Evolutionary conservation across 1,140 invertebrate genomes (phyloP).

Genomic region (Sarcophaga peregrina): DNA sequence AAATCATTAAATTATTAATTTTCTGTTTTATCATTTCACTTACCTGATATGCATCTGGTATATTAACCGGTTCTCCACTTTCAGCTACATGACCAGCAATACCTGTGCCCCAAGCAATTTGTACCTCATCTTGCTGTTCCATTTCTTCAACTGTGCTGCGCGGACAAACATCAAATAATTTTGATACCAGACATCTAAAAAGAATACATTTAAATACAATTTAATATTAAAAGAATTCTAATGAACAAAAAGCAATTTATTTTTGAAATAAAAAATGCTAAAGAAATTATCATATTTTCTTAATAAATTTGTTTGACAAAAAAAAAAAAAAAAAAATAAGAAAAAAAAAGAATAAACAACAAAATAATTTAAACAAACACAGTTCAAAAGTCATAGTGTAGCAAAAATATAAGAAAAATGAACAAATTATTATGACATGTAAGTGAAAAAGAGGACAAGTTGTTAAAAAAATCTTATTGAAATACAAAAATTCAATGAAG

Average conservation of each 20-base stretch:
- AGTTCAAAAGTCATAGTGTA: too few relatives aligned
- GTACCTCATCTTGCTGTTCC: slow-evolving; percentile 91
- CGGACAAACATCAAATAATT: slow-evolving; percentile 93
- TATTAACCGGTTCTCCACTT: slow-evolving; percentile 92
- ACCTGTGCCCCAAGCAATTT: slow-evolving; percentile 89
- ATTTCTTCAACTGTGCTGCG: slow-evolving; percentile 90
- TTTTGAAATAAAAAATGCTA: neutral
- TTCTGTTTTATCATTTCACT: slow-evolving; percentile 49
- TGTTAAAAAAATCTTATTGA: too few relatives aligned
- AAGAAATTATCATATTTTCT: neutral
- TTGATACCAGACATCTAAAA: slow-evolving; percentile 84
- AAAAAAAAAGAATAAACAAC: too few relatives aligned
- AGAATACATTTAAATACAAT: slow-evolving; percentile 4
- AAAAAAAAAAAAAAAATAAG: neutral
- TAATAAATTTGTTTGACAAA: neutral
- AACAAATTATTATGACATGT: too few relatives aligned
- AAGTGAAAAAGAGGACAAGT: too few relatives aligned
- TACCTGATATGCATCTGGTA: slow-evolving; percentile 95
- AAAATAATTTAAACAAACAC: too few relatives aligned
- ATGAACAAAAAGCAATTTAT: neutral
- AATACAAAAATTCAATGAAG: too few relatives aligned
- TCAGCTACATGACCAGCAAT: slow-evolving; percentile 95
- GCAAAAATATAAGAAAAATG: too few relatives aligned
- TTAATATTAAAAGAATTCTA: neutral
- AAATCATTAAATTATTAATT: too few relatives aligned